Percentiles rank a stretch among this genome's conserved stretches.
Conservation (phyloP, 2,888 invertebrate species). For the Cantharis rufa region DNA sequence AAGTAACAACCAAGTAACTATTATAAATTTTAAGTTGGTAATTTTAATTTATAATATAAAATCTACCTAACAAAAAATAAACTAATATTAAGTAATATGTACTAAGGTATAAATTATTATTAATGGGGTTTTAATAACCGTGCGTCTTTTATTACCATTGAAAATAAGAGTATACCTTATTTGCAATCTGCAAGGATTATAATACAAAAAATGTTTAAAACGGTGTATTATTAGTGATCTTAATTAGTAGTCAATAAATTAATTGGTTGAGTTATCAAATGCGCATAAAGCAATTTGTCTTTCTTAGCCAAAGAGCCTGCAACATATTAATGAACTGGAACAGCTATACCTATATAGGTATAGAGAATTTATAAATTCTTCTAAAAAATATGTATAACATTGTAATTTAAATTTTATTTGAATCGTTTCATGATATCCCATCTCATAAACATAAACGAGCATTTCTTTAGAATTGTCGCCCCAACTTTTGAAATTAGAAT, state of each 20-base stretch:
- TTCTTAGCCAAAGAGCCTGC: too few relatives aligned
- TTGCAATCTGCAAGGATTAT: not conserved
- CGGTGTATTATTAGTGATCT: not conserved
- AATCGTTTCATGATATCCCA: conserved; percentile 17
- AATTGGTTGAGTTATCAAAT: not conserved
- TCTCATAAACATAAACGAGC: conserved; percentile 23
- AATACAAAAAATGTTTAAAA: not conserved
- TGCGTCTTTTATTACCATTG: not conserved
- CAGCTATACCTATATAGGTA: not conserved
- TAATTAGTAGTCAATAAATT: not conserved
- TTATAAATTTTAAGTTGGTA: too few relatives aligned
- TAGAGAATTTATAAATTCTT: not conserved
- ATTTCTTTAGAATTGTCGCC: conserved; percentile 25
- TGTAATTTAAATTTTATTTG: conserved; percentile 8
- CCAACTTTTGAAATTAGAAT: conserved; percentile 19
- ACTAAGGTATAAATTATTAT: too few relatives aligned
- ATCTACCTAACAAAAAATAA: too few relatives aligned
- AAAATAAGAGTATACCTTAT: not conserved
- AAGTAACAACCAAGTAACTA: too few relatives aligned
- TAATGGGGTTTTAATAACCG: not conserved
- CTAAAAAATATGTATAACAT: not conserved
- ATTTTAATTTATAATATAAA: too few relatives aligned
- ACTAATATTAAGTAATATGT: too few relatives aligned
- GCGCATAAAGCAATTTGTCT: not conserved
- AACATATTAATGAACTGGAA: not conserved